Evolutionary conservation across 2,797 vertebrate species (phyloP).

Genomic region (Thripadectes ignobilis): DNA sequence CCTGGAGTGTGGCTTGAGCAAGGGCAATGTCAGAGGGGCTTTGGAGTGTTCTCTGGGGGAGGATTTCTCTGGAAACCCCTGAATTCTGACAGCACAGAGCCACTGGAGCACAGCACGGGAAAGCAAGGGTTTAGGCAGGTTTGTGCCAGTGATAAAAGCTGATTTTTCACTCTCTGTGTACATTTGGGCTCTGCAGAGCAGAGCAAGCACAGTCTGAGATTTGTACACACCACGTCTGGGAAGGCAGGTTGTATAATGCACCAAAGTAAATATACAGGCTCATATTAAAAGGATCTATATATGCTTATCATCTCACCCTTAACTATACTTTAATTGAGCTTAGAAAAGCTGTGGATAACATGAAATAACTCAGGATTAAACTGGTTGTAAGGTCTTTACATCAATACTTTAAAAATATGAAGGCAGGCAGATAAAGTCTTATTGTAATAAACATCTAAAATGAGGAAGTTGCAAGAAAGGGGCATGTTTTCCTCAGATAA

Average conservation of each 20-base stretch:
- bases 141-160: not conserved
- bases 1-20: not conserved
- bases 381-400: not conserved
- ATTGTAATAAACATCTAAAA: slow-evolving; percentile 32
- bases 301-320: not conserved
- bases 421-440: not conserved
- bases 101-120: not conserved
- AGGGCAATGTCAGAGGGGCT: not conserved
- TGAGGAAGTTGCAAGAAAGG: slow-evolving; percentile 49
- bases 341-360: not conserved
- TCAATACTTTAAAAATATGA: not conserved
- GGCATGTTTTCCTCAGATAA: slow-evolving; percentile 35
- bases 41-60: no score
- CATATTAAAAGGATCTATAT: not conserved
- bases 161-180: not conserved
- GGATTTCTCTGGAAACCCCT: not conserved
- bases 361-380: not conserved
- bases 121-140: not conserved
- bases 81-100: not conserved
- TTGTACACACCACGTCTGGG: not conserved
- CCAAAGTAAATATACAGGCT: not conserved
- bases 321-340: not conserved
- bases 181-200: not conserved
- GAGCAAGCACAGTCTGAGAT: not conserved
- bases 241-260: not conserved